phyloP scores from a whole-genome alignment of 2,113 vertebrate genomes.

The Cyanocitta stelleri region DNA sequence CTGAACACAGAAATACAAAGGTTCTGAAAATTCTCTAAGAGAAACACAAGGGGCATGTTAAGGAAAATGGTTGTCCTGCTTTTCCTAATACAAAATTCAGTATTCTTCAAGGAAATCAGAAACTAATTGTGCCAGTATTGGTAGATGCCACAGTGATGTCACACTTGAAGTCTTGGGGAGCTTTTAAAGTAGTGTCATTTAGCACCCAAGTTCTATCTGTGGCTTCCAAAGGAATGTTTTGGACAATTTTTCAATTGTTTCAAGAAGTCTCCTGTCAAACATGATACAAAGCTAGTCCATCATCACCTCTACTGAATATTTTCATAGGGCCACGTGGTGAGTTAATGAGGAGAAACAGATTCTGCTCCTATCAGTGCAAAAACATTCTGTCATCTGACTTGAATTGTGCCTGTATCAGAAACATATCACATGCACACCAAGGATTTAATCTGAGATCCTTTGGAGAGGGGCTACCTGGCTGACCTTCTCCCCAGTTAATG shows the following conservation, averaged over 20 bases:
- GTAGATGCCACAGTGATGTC: neutral
- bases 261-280: neutral
- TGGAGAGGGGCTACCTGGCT: neutral
- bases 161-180: neutral
- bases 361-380: neutral
- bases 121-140: neutral
- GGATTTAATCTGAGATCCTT: neutral
- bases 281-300: neutral
- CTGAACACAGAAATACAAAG: neutral
- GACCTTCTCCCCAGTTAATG: neutral
- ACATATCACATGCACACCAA: neutral
- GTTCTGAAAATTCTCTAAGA: neutral
- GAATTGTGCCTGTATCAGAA: neutral
- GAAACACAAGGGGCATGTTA: neutral
- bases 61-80: neutral
- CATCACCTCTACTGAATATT: neutral
- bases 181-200: neutral
- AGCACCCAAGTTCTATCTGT: neutral
- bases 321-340: neutral
- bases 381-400: neutral
- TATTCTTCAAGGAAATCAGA: neutral
- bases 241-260: constrained; percentile 6
- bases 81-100: neutral
- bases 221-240: neutral
- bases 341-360: constrained; percentile 2